Conservation (phyloP, 2,797 vertebrate genomes). For the Chelonia mydas region DNA sequence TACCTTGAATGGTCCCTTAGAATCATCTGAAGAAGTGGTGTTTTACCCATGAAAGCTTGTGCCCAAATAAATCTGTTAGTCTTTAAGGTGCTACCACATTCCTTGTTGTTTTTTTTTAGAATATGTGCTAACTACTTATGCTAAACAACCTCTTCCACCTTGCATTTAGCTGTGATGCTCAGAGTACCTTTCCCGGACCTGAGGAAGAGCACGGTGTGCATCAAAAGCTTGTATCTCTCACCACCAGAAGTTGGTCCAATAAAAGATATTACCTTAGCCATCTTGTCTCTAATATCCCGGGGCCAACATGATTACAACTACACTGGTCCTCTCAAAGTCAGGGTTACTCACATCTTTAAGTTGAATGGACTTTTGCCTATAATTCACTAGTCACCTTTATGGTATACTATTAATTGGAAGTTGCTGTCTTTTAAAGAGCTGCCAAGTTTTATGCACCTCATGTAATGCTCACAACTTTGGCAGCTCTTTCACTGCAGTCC, state of each 20-base stretch:
- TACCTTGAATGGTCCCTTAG: background rate
- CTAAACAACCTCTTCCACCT: background rate
- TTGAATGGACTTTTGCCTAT: background rate
- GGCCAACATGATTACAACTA: too few relatives aligned
- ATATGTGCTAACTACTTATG: background rate
- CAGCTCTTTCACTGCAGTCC: background rate
- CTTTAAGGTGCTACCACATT: too few relatives aligned
- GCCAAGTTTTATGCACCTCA: too few relatives aligned
- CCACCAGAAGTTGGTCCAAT: too few relatives aligned
- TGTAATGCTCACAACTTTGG: background rate
- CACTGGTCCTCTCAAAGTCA: background rate
- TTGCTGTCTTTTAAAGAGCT: too few relatives aligned
- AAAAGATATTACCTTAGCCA: too few relatives aligned
- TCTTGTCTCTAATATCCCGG: too few relatives aligned
- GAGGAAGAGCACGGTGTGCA: background rate
- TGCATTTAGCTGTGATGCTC: background rate
- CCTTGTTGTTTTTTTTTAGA: background rate
- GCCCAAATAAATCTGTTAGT: too few relatives aligned
- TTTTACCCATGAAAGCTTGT: too few relatives aligned
- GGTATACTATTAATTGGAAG: background rate
- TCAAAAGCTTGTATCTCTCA: too few relatives aligned
- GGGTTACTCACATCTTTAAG: background rate
- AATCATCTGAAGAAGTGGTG: background rate
- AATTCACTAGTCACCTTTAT: background rate
- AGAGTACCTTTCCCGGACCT: too few relatives aligned